A percentile compares a stretch with the other conserved stretches of the same genome.
Conservation (phyloP, 2,113 vertebrate species). For the Rhabdomys dilectus region DNA sequence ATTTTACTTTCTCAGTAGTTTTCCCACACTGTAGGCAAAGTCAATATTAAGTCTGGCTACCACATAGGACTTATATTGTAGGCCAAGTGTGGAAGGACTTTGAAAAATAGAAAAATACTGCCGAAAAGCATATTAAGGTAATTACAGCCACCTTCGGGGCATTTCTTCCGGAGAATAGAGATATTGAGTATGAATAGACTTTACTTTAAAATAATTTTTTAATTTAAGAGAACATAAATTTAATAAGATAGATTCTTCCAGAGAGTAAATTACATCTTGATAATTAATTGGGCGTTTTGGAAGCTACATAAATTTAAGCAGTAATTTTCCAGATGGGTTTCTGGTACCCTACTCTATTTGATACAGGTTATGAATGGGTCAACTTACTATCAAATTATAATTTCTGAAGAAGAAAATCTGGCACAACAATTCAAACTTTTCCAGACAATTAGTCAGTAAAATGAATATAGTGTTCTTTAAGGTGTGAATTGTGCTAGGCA, state of each 20-base stretch:
- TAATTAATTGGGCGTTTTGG: conserved; percentile 68
- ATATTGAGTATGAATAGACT: neutral
- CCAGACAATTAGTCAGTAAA: conserved; percentile 58
- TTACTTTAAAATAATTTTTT: conserved; percentile 76
- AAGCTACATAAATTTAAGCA: conserved; percentile 67
- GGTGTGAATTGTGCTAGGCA: neutral
- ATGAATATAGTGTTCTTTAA: neutral
- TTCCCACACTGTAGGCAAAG: conserved; percentile 20
- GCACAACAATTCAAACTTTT: conserved; percentile 47
- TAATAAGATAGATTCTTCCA: conserved; percentile 64
- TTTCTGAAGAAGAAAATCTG: conserved; percentile 66
- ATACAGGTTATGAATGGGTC: conserved; percentile 61
- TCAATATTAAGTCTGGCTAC: neutral
- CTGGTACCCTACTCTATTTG: conserved; percentile 20
- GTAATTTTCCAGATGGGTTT: conserved; percentile 60
- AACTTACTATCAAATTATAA: conserved; percentile 44
- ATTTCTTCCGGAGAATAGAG: conserved; percentile 22
- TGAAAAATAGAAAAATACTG: conserved; percentile 12
- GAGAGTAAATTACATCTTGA: conserved; percentile 65
- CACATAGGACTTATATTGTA: neutral
- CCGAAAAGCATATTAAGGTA: conserved; percentile 47
- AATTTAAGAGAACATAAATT: conserved; percentile 73
- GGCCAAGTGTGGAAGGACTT: neutral
- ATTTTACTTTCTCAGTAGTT: neutral
- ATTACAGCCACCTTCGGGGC: conserved; percentile 30